These are phyloP conservation scores for Acanthococcus lagerstroemiae DNA, from an alignment of 2,888 invertebrate genomes.

Conservation along the genomic window DNA sequence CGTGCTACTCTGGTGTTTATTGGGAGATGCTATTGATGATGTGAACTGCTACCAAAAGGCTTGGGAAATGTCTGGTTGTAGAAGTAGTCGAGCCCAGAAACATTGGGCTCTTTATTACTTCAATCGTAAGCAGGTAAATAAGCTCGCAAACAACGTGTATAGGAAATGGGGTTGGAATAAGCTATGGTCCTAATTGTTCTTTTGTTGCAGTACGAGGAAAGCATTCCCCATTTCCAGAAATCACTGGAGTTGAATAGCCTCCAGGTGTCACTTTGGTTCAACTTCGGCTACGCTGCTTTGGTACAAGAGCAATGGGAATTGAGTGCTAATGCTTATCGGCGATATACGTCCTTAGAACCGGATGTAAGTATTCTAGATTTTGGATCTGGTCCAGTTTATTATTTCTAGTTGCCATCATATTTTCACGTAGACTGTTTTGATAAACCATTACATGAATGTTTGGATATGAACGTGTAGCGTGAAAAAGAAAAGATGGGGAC, in stretches of 20 bases:
- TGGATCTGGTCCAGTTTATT: too few relatives aligned
- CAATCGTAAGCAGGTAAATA: slow-evolving; percentile 51
- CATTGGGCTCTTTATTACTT: slow-evolving; percentile 79
- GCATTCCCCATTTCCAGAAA: slow-evolving; percentile 68
- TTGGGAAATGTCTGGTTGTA: slow-evolving; percentile 74
- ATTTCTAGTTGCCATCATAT: not conserved
- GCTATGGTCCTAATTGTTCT: too few relatives aligned
- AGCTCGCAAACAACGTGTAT: too few relatives aligned
- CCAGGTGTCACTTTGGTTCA: slow-evolving; percentile 76
- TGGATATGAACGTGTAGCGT: too few relatives aligned
- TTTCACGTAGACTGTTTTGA: not conserved
- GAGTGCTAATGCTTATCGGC: slow-evolving; percentile 73
- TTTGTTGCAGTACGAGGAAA: slow-evolving; percentile 54
- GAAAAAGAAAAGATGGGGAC: too few relatives aligned
- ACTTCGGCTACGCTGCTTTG: slow-evolving; percentile 76
- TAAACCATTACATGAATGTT: too few relatives aligned
- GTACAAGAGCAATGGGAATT: slow-evolving; percentile 66
- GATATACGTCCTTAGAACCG: slow-evolving; percentile 75
- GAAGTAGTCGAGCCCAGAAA: slow-evolving; percentile 73
- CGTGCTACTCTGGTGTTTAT: slow-evolving; percentile 74
- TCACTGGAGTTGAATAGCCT: slow-evolving; percentile 77
- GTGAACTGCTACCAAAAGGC: slow-evolving; percentile 73
- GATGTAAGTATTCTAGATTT: slow-evolving; percentile 42
- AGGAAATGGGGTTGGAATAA: too few relatives aligned
- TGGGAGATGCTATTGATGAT: slow-evolving; percentile 79